Base-by-base conservation (phyloP, 2,888 invertebrate species). In the Andrena praecox region DNA sequence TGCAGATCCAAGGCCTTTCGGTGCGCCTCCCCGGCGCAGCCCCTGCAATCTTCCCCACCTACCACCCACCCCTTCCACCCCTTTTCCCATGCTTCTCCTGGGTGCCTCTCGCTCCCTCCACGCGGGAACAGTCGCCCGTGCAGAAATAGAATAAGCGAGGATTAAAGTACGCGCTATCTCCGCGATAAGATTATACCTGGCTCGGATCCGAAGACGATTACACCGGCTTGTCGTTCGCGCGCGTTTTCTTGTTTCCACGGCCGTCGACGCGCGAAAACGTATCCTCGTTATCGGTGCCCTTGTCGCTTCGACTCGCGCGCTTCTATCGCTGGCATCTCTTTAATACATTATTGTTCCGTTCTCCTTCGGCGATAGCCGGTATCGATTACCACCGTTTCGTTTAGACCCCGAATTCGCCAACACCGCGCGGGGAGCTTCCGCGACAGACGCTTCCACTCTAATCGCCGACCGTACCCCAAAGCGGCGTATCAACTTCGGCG, bases 1-100 rank as follows among this genome's bases (percentile, higher is more conserved):
- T 88, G 88, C 88, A 89, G 89, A 88, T 88, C 87, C 85, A 79
- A 88, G 84, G 85, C 84, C 88, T 87, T 84, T 89, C 87, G 87
- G 84, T 85, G 74, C 68, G 83, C 80, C 56, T 85, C 87, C 76
- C 81, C 27, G 79, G 29, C 71, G 76, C 85, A 88, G 86, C 87
- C 88, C 87, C 88, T 87, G 85, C 88, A 88, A 88, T 87, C 87
- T 85, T 85, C 80, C 71, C 52, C 72, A 42, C 78, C 56, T 67
- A 60, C 56, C 52, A 29, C 10, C 52, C n/a, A 7, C 16, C 31
- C 42, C 3, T 27, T n/a, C 54, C 16, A 20, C 42, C 33, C 20
- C 48, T 75, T 35, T 48, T 24, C 29, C 66, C 67, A 31, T 29
- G 56, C 56, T 8, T 3, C 69, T 59, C 42, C 10, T 3, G n/a